Conservation (phyloP, 2,888 invertebrate genomes). For the Glaucopsyche alexis region DNA sequence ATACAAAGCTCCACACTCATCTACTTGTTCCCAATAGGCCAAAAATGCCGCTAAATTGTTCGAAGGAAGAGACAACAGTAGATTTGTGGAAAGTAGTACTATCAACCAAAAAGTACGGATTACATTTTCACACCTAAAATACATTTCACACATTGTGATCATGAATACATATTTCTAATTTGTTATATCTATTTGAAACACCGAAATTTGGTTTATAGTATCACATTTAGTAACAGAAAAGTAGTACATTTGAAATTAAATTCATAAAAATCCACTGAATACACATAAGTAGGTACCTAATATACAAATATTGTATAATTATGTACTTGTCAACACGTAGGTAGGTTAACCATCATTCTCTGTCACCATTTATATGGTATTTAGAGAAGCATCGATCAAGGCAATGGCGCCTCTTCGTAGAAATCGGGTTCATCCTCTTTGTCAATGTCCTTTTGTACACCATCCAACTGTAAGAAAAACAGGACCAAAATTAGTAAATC, state of each 20-base stretch:
- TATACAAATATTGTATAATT: slow-evolving; percentile 15
- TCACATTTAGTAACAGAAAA: slow-evolving; percentile 3
- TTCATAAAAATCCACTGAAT: not conserved
- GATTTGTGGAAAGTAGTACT: not conserved
- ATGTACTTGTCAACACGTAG: not conserved
- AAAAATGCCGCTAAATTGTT: slow-evolving; percentile 23
- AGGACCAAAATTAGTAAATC: too few species aligned
- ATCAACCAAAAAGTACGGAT: not conserved
- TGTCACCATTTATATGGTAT: slow-evolving; percentile 12
- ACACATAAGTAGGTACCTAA: not conserved
- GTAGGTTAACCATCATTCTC: not conserved
- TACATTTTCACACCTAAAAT: not conserved
- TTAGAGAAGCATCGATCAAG: slow-evolving; percentile 48
- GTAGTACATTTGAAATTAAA: not conserved
- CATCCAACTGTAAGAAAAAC: slow-evolving; percentile 85
- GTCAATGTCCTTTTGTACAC: slow-evolving; percentile 89
- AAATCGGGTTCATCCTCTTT: slow-evolving; percentile 95
- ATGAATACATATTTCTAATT: not conserved
- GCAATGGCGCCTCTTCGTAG: slow-evolving; percentile 93
- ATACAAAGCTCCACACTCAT: not conserved
- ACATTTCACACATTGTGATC: not conserved
- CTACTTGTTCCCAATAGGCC: not conserved
- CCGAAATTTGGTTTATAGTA: not conserved
- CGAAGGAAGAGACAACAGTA: not conserved
- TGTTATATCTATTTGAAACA: not conserved